Evolutionary conservation across 2,113 vertebrate genomes (phyloP), one percentile per base, ranked within the genome.

Genomic region (Psephotus haematonotus): DNA sequence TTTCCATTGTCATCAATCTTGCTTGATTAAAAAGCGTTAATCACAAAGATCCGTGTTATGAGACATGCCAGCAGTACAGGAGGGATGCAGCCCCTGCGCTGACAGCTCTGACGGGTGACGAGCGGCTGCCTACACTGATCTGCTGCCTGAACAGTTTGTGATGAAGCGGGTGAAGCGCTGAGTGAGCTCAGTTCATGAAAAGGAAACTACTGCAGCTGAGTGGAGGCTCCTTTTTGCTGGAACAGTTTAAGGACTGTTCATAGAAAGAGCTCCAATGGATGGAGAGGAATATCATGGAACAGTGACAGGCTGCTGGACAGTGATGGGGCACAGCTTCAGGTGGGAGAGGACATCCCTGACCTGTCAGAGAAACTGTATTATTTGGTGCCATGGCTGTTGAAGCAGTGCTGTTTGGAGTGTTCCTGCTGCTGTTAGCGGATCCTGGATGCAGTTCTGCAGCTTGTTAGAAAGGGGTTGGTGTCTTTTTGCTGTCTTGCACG

Each of bases 141-240:
- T 91, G 22, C 72, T 84, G 41, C 27, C 74, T 33, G 75, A 76
- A 31, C 17, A 60, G 39, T 25, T 91, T 63, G 35, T 46, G 50
- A 7, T 60, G 65, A 43, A 55, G 59, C 7, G 43, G 77, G 16
- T 37, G 41, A 68, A 75, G 62, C 27, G 17, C 57, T 0, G 1
- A 17, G 59, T 1, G 57, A 96, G 78, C 57, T 60, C 3, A 8
- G 43, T 25, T 82, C 68, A 76, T 43, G 17, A 49, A 72, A 82
- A 57, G 13, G 17, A 59, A 68, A 31, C 0, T 0, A n/a, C 8
- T 4, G 19, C 76, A 75, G 41, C 14, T 70, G 37, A 70, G 44
- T 44, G 35, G 71, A 39, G 80, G 44, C 37, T 86, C 5, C 0
- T 62, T 86, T 68, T 52, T 78, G 17, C n/a, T 86, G 82, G 29